Base-by-base conservation (phyloP, 2,888 invertebrate genomes). In the Carpatolechia fugitivella region DNA sequence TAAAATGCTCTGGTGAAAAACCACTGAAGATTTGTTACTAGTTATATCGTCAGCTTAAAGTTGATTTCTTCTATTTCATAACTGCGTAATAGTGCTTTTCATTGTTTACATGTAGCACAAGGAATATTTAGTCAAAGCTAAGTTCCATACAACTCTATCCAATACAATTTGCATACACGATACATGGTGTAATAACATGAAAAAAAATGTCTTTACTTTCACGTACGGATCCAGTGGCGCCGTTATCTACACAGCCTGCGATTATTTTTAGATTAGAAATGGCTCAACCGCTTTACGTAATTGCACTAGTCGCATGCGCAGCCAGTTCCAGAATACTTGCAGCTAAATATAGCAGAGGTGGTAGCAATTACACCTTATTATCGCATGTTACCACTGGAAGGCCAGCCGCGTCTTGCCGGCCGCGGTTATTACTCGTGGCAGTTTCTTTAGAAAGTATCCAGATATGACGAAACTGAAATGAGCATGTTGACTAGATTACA, bases 251-350 rank as follows among this genome's bases (percentile, higher is more conserved):
- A 78, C 75, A 86, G 86, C 87, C 90, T 87, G 81, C 88, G 90
- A 90, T 90, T 90, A 90, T 90, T 90, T 90, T 90, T 90, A 89
- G 90, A 90, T 90, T 90, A 90, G 90, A 90, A 90, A 90, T 89
- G 89, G 88, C 89, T 85, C 85, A 88, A 87, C 89, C 80, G 86
- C 88, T 89, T 89, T 90, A 90, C 86, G 90, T 89, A 90, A 89
- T 90, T 90, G 82, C 86, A 82, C 85, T 72, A 79, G 89, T 82
- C 85, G 83, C 82, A 87, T 82, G 85, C 86, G 76, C 79, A 78
- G 85, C 84, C 75, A 80, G 87, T 82, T 88, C 86, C 85, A 85
- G 85, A 86, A 82, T 74, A 74, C 80, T 81, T 78, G 82, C 79
- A 74, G 85, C 90, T 90, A 90, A 88, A 90, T 89, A 89, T 90